These are phyloP conservation scores for Belgica antarctica DNA, from an alignment of 2,888 invertebrate species.

Conservation along the genomic window DNA sequence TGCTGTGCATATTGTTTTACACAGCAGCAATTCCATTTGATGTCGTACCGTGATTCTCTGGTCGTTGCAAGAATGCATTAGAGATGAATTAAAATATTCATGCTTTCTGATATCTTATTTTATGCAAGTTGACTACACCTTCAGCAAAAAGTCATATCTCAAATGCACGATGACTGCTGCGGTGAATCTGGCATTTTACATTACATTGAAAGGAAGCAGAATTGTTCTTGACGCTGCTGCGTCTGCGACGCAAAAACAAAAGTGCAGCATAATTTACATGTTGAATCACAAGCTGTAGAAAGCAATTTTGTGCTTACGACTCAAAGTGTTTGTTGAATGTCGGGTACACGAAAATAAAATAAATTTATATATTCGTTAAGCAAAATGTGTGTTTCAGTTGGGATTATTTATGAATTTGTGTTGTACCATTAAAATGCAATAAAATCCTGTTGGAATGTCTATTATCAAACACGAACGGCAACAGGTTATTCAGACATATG, in stretches of 20 bases:
- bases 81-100: not conserved
- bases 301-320: not conserved
- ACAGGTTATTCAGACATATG: slow-evolving; percentile 19
- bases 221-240: not conserved
- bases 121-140: not conserved
- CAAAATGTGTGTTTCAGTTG: not conserved
- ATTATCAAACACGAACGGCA: slow-evolving; percentile 29
- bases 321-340: not conserved
- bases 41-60: not conserved
- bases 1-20: too few relatives aligned
- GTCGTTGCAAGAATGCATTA: slow-evolving; percentile 12
- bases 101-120: not conserved
- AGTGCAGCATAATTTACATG: slow-evolving; percentile 21
- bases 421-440: slow-evolving; percentile 30
- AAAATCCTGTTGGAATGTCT: slow-evolving; percentile 39
- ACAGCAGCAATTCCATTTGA: too few relatives aligned
- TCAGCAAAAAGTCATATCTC: not conserved
- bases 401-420: slow-evolving; percentile 22
- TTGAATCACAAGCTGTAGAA: not conserved
- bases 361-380: slow-evolving; percentile 10
- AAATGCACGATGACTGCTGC: slow-evolving; percentile 2
- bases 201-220: not conserved
- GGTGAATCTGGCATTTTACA: slow-evolving; percentile 31
- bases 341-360: not conserved
- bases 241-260: not conserved